Evolutionary conservation across 1,140 invertebrate species (phyloP).

Genomic region (Conus betulinus): DNA sequence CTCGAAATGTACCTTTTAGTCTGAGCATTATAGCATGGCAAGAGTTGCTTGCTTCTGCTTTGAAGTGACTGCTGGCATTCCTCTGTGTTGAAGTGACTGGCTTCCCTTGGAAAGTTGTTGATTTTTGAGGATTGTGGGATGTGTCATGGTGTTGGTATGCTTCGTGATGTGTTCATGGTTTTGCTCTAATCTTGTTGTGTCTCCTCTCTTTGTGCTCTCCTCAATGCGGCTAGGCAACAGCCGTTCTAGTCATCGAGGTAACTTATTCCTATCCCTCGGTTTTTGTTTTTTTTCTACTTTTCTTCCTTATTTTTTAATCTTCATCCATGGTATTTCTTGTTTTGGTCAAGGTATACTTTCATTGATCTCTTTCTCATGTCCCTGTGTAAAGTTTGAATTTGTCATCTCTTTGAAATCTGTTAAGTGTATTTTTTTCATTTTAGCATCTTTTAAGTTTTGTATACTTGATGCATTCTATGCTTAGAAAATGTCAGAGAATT

Average conservation of each 20-base stretch:
- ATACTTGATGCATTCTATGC: no score
- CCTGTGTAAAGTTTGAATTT: not conserved
- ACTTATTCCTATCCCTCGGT: constrained; percentile 28
- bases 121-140: not conserved
- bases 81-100: no score
- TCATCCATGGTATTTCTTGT: not conserved
- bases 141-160: not conserved
- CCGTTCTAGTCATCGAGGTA: constrained; percentile 59
- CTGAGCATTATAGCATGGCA: no score
- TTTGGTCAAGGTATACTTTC: not conserved
- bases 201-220: constrained; percentile 57
- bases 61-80: no score
- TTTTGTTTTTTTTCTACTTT: not conserved
- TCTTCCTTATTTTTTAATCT: not conserved
- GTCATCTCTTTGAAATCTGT: constrained; percentile 14
- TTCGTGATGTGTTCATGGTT: constrained; percentile 18
- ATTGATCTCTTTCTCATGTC: not conserved
- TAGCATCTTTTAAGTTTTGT: no score
- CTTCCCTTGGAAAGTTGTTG: no score
- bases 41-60: no score
- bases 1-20: no score
- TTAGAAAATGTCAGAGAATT: no score
- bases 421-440: not conserved
- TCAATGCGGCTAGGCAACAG: constrained; percentile 57
- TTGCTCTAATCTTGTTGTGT: constrained; percentile 48